Conservation (phyloP, 2,888 invertebrate species). For the Ochlodes sylvanus region DNA sequence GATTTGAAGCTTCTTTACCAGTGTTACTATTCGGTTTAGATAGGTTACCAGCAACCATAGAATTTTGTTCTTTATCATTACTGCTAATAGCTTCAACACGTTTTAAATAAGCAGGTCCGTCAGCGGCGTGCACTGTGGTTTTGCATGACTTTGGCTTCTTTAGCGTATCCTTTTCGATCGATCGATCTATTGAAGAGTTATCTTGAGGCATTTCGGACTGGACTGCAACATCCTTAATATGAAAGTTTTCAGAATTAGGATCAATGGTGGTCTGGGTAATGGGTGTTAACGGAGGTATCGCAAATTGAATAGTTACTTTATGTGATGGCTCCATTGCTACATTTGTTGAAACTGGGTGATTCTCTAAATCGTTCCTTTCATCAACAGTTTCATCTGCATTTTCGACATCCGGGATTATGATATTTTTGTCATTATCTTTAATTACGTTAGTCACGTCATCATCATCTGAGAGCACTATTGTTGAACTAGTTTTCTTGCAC, state of each 20-base stretch:
- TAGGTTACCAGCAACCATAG: too few species aligned
- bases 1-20: neutral
- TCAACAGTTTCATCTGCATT: neutral
- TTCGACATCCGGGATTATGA: neutral
- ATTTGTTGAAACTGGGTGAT: neutral
- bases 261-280: neutral
- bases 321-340: neutral
- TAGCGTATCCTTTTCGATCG: neutral
- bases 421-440: neutral
- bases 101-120: neutral
- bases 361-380: neutral
- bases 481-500: neutral
- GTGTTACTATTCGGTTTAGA: neutral
- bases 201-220: neutral
- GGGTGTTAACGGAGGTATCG: neutral
- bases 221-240: neutral
- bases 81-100: neutral
- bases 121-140: conserved; percentile 7
- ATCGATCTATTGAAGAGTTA: neutral
- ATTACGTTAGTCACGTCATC: neutral
- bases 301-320: neutral
- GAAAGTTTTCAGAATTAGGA: neutral
- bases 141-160: conserved; percentile 7
- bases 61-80: neutral
- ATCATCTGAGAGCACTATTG: conserved; percentile 27